Evolutionary conservation across 2,113 vertebrate genomes (phyloP).

Genomic region (Oncorhynchus keta): DNA sequence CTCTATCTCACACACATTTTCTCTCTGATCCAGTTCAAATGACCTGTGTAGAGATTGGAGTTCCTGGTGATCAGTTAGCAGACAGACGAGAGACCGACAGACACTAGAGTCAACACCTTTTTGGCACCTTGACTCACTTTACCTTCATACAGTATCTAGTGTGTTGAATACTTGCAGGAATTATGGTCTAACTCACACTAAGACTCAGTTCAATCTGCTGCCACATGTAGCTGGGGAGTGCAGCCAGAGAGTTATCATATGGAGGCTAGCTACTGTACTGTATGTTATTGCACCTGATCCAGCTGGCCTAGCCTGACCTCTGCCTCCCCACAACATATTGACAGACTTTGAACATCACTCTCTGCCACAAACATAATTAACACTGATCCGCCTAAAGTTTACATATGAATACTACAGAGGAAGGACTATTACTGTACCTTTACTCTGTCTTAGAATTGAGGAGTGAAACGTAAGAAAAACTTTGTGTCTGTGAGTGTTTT

Average conservation of each 20-base stretch:
- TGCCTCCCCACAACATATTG: neutral
- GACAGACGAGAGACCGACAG: conserved; percentile 10
- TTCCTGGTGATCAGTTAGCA: neutral
- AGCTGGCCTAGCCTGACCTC: neutral
- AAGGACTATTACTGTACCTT: neutral
- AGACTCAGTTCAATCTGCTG: neutral
- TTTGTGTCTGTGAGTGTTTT: neutral
- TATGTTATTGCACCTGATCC: neutral
- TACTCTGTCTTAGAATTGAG: neutral
- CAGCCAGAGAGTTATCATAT: neutral
- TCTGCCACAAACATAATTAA: neutral
- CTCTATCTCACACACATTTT: too few relatives aligned
- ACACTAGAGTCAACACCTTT: neutral
- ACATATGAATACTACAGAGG: too few relatives aligned
- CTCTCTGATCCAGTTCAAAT: too few relatives aligned
- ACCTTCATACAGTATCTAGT: neutral
- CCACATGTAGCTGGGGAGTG: neutral
- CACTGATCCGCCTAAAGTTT: neutral
- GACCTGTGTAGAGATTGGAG: too few relatives aligned
- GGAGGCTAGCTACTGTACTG: too few relatives aligned
- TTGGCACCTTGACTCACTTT: neutral
- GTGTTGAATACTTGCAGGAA: neutral
- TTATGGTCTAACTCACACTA: neutral
- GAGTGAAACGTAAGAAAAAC: neutral
- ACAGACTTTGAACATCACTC: neutral